These are phyloP conservation scores for Prionailurus viverrinus DNA, from an alignment of 2,113 vertebrate species.

Conservation along the genomic window DNA sequence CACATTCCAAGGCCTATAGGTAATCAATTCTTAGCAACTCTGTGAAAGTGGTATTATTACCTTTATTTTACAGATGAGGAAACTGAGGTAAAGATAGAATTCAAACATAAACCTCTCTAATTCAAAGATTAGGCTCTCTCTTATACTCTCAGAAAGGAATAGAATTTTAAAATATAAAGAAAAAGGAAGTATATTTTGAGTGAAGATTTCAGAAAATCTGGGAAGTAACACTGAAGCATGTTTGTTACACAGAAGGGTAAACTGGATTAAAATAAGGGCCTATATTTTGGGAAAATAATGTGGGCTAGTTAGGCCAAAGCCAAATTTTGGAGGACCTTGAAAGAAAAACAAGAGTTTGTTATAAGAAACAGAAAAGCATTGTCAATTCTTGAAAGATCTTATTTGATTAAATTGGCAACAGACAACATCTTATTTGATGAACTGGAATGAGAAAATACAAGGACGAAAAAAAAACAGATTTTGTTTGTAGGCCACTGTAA, in stretches of 20 bases:
- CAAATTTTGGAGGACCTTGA: background rate
- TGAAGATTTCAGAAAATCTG: background rate
- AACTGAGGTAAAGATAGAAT: background rate
- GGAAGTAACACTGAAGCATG: background rate
- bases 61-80: background rate
- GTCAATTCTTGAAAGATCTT: background rate
- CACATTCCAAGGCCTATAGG: background rate
- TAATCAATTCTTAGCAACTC: background rate
- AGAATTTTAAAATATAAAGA: background rate
- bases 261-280: background rate
- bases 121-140: background rate
- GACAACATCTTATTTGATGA: background rate
- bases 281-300: background rate
- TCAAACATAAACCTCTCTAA: background rate
- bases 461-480: background rate
- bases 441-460: background rate
- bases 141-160: background rate
- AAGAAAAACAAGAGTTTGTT: background rate
- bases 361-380: background rate
- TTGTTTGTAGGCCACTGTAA: background rate
- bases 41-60: background rate
- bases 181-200: background rate
- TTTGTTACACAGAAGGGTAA: background rate
- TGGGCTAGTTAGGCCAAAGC: background rate
- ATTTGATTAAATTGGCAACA: background rate